phyloP scores from a whole-genome alignment of 2,113 vertebrate genomes.

The Seriola aureovittata region DNA sequence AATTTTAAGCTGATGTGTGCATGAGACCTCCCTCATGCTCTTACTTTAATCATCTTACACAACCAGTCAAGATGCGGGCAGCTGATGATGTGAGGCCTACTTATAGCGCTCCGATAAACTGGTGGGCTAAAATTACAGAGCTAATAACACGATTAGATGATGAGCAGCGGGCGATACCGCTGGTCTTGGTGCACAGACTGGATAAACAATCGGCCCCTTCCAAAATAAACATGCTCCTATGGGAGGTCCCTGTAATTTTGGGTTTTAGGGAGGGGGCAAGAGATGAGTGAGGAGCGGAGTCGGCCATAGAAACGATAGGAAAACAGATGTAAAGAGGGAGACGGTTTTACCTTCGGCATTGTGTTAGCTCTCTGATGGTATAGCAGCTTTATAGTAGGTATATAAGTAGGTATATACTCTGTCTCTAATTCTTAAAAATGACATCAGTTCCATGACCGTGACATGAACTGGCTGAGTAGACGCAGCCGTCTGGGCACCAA shows the following conservation, averaged over 20 bases:
- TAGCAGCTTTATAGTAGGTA: slow-evolving; percentile 25
- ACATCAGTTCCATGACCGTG: slow-evolving; percentile 38
- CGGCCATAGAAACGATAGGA: slow-evolving; percentile 26
- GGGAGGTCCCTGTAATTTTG: slow-evolving; percentile 73
- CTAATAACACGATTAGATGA: slow-evolving; percentile 76
- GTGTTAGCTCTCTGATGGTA: slow-evolving; percentile 21
- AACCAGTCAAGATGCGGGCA: background rate
- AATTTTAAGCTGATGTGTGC: background rate
- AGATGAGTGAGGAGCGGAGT: slow-evolving; percentile 33
- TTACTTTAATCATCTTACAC: slow-evolving; percentile 45
- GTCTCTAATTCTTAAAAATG: slow-evolving; percentile 39
- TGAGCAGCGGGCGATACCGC: slow-evolving; percentile 44
- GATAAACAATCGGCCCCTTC: slow-evolving; percentile 68
- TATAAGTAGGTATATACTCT: background rate
- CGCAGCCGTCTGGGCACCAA: background rate
- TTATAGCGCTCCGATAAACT: slow-evolving; percentile 48
- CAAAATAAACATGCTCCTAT: slow-evolving; percentile 66
- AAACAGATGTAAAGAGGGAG: slow-evolving; percentile 39
- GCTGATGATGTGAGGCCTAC: slow-evolving; percentile 46
- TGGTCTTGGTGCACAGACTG: slow-evolving; percentile 33
- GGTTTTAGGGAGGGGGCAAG: slow-evolving; percentile 45
- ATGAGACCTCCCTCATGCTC: background rate
- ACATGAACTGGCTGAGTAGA: slow-evolving; percentile 18
- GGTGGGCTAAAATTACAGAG: slow-evolving; percentile 64
- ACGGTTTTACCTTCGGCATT: slow-evolving; percentile 8